Base-by-base conservation (phyloP, 2,888 invertebrate species). In the Tetragonisca angustula region DNA sequence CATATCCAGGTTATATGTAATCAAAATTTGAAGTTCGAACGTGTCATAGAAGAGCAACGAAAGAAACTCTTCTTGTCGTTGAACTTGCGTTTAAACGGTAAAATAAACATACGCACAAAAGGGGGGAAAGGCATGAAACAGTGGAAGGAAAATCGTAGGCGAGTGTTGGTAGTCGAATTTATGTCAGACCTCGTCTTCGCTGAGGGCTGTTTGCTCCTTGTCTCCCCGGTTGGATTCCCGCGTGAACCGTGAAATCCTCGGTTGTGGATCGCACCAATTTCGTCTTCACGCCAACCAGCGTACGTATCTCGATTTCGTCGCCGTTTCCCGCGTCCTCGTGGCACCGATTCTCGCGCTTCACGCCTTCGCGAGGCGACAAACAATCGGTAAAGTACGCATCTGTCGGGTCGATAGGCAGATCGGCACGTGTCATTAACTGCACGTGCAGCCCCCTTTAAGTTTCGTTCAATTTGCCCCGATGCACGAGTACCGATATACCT, bases 281-380 rank as follows among this genome's bases (percentile, higher is more conserved):
- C 71, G 49, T 68, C 21, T 56, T 70, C 54, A 59, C 61, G 36
- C 52, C 43, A 43, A 27, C 32, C 61, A 50, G 52, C 56, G 19
- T 17, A 69, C 43, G 73, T 27, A 27, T 2, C 62, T 82, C 82
- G 81, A 76, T 83, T 52, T 43, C 49, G 71, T 67, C 71, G 68
- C 54, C 75, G 75, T 83, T 81, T 72, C 67, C 76, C 76, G 71
- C 81, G 81, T 69, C 76, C 83, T 64, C 68, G 76, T 81, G 81
- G 71, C 76, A 72, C 76, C 56, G 72, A 81, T 83, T 73, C 71
- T 76, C 68, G 50, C 36, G 64, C 36, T 76, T 65, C 69, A 73
- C 79, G 64, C 50, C 50, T 70, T 50, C 61, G 49, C 32, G 32
- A 32, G 62, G 54, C 64, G 54, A 21, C 67, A 24, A 71, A 43